These are phyloP conservation scores for Kryptolebias marmoratus DNA, from an alignment of 2,113 vertebrate genomes.

Conservation along the genomic window DNA sequence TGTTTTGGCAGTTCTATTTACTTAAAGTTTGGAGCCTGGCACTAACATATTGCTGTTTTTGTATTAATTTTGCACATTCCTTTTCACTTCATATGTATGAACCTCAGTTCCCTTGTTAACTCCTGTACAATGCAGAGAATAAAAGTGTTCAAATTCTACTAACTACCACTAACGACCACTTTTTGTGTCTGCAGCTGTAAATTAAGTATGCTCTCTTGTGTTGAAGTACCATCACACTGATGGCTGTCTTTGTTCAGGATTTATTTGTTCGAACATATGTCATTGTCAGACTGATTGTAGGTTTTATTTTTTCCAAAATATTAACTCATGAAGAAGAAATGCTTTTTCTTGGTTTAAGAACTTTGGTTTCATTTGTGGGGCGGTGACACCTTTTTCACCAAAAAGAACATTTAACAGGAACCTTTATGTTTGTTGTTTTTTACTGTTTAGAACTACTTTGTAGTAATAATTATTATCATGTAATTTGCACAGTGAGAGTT, in stretches of 20 bases:
- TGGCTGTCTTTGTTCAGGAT: slow-evolving; percentile 1
- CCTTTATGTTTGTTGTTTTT: too few relatives aligned
- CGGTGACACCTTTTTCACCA: too few relatives aligned
- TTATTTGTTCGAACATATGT: not conserved
- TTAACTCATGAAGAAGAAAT: not conserved
- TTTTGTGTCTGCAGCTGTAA: not conserved
- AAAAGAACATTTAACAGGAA: too few relatives aligned
- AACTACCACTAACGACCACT: not conserved
- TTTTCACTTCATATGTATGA: too few relatives aligned
- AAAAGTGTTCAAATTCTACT: slow-evolving; percentile 15
- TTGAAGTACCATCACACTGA: not conserved
- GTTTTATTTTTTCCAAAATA: not conserved
- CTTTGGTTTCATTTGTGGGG: not conserved
- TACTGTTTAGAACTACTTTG: too few relatives aligned
- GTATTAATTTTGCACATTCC: slow-evolving; percentile 21
- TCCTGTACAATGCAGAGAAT: slow-evolving; percentile 11
- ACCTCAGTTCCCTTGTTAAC: slow-evolving; percentile 18
- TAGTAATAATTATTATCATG: too few relatives aligned
- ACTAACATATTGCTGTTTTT: slow-evolving; percentile 23
- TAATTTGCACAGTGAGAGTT: too few relatives aligned
- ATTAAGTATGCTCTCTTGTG: not conserved
- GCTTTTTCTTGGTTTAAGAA: not conserved
- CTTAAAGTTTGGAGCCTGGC: slow-evolving; percentile 10
- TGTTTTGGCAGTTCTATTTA: slow-evolving; percentile 39
- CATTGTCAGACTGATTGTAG: not conserved